Evolutionary conservation across 1,140 invertebrate genomes (phyloP).

Genomic region (Brachionus rotundiformis): DNA sequence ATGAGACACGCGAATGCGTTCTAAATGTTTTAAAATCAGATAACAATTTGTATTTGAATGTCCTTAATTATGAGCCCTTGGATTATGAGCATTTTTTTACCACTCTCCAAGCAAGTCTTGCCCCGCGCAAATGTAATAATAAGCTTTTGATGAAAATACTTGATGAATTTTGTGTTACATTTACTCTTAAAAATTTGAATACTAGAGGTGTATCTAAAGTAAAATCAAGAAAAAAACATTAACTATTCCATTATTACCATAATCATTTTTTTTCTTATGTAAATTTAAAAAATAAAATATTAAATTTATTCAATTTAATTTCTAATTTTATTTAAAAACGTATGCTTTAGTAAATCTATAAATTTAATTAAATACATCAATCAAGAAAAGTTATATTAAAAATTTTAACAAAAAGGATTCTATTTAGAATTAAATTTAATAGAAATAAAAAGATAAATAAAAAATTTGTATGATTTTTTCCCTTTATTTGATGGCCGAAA

Average conservation of each 20-base stretch:
- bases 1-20: slow-evolving; percentile 6
- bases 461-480: no score
- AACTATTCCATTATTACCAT: not conserved
- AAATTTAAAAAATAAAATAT: no score
- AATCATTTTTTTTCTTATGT: not conserved
- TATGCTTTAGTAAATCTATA: no score
- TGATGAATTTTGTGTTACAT: slow-evolving; percentile 50
- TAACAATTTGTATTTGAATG: slow-evolving; percentile 20
- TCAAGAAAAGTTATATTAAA: no score
- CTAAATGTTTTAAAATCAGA: slow-evolving; percentile 14
- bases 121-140: slow-evolving; percentile 19
- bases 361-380: no score
- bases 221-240: slow-evolving; percentile 36
- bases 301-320: no score
- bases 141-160: slow-evolving; percentile 42
- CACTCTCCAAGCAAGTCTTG: not conserved
- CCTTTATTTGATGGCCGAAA: no score
- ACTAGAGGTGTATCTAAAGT: slow-evolving; percentile 27
- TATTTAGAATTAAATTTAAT: no score
- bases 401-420: no score
- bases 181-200: slow-evolving; percentile 49
- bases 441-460: no score
- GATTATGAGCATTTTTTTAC: slow-evolving; percentile 41
- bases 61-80: slow-evolving; percentile 48
- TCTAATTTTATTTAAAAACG: no score